Base-by-base conservation (phyloP, 2,797 vertebrate genomes). In the Mormyrus hasselquistii region DNA sequence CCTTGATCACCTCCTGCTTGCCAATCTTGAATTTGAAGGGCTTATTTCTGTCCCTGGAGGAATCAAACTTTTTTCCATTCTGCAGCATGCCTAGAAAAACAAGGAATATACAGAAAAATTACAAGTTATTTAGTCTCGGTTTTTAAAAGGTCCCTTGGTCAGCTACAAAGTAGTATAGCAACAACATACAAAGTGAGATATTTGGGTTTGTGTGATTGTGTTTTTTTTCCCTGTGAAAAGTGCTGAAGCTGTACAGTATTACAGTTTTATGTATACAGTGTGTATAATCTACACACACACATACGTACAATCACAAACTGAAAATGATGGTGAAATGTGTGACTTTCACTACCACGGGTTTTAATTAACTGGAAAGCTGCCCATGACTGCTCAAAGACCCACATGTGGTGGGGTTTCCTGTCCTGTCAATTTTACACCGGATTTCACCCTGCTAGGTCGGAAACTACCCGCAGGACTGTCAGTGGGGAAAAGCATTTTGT, bases 1-100 rank as follows among this genome's bases (percentile, higher is more conserved):
- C 99, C 93, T 99, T 99, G 92, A 99, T 99, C 92, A 99, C 99
- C 95, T 99, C 98, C 92, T 95, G 96, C 65, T 96, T 95, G 91
- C 99, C 99, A 14, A 99, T 97, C 94, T 97, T 98, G 95, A 99
- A 99, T 93, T 97, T 98, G 93, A 99, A 99, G 89, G 98, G 97
- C 92, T 99, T 99, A 96, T 99, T 99, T 96, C 99, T 96, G 96
- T 99, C 99, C 96, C 99, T 96, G 89, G 99, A 99, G 5, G 99
- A 99, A 94, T 99, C 99, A 79, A 99, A 99, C 95, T 99, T 99
- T 95, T 99, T 99, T 88, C 99, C 99, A 0, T 99, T 99, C 95
- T 99, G 98, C 90, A 99, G 94, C 97, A 98, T 99, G 65, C 99
- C 98, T 99, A 95, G 84, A 91, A 93, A 91, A 91, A 92, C 90